Evolutionary conservation across 2,113 vertebrate genomes (phyloP).

Genomic region (Hypocryptadius cinnamomeus): DNA sequence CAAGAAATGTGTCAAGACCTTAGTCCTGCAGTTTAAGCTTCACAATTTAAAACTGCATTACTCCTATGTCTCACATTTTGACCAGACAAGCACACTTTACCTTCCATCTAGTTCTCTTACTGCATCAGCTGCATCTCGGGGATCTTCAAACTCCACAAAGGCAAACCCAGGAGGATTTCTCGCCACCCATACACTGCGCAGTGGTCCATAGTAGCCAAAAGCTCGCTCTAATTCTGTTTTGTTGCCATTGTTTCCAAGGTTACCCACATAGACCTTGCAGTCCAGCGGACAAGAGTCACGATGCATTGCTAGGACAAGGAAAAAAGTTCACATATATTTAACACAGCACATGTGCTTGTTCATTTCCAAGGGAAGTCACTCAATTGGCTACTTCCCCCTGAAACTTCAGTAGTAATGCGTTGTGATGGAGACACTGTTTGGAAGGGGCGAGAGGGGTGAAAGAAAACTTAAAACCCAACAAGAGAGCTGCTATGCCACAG

Average conservation of each 20-base stretch:
- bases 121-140: constrained; percentile 93
- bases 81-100: constrained; percentile 61
- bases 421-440: neutral
- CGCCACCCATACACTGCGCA: constrained; percentile 96
- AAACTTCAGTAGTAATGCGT: neutral
- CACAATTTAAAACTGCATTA: neutral
- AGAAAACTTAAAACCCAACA: neutral
- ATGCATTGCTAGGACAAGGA: constrained; percentile 73
- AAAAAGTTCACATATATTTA: neutral
- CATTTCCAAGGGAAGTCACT: neutral
- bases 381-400: neutral
- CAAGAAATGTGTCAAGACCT: fast-evolving
- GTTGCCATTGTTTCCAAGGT: constrained; percentile 97
- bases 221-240: constrained; percentile 93
- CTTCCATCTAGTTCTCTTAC: constrained; percentile 97
- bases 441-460: fast-evolving
- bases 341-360: fast-evolving
- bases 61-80: neutral
- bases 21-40: neutral
- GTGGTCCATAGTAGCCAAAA: constrained; percentile 95
- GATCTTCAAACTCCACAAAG: constrained; percentile 97
- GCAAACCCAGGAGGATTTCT: constrained; percentile 96
- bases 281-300: constrained; percentile 93
- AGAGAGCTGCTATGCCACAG: fast-evolving
- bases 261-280: constrained; percentile 98